Evolutionary conservation across 2,113 vertebrate species (phyloP), one percentile per base, ranked within the genome.

Genomic region (Aptenodytes patagonicus): DNA sequence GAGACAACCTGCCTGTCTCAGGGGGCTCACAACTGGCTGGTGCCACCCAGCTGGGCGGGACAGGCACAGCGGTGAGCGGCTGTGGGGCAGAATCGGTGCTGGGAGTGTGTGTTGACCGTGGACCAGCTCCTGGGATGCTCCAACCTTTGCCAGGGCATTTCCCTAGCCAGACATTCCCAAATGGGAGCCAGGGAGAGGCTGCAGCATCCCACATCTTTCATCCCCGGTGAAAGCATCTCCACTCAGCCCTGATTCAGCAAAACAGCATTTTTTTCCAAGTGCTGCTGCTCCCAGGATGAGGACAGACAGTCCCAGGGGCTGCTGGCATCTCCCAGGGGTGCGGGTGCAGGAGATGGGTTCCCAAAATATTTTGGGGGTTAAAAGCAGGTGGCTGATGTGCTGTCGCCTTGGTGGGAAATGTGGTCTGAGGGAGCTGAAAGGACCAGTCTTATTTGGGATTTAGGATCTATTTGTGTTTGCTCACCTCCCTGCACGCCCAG

Each of bases 31-130:
- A 9, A 3, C 21, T 2, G 55, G 11, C 25, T 42, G 58, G 49
- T 51, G 46, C 7, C 34, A 21, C 18, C 12, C 57, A 42, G 40
- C 26, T 1, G 2, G 44, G 51, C 29, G 72, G 28, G 14, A 22
- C 0, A 4, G 42, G 52, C 4, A 2, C 28, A 14, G 32, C 0
- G 0, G 6, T 28, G 54, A n/a, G 36, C 0, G 10, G 26, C 32
- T 8, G 2, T 25, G 54, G 28, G 54, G n/a, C 69, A 54, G 83
- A 81, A 78, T 31, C 2, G 1, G 32, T 38, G 29, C 79, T 68
- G 55, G 54, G 42, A 54, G 31, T 0, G 1, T 38, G 32, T 44
- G 31, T 17, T 38, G 40, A 26, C 29, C 2, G 1, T 31, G 34
- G 9, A 25, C 13, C 11, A 6, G 24, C 46, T 89, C 34, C 55